A percentile compares a stretch with the other conserved stretches of the same genome.
These are phyloP conservation scores for Coreoperca whiteheadi DNA, from an alignment of 2,113 vertebrate genomes.

Conservation along the genomic window DNA sequence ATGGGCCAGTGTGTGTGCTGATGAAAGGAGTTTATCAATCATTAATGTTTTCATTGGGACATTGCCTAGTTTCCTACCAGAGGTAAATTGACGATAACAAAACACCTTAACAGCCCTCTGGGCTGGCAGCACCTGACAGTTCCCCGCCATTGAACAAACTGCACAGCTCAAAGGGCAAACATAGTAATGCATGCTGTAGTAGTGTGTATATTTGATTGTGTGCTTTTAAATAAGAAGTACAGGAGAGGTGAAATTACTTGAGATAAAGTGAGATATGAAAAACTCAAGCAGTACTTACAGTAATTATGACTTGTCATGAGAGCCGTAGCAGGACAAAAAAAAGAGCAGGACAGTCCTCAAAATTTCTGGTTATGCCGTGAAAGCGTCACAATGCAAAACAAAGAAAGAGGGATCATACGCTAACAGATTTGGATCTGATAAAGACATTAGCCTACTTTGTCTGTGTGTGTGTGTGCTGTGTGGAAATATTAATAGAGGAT, in stretches of 20 bases:
- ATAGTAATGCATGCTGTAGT: background rate
- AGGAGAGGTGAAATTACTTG: background rate
- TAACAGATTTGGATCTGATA: slow-evolving; percentile 41
- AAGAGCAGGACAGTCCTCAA: background rate
- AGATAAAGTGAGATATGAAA: slow-evolving; percentile 38
- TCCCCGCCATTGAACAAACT: slow-evolving; percentile 12
- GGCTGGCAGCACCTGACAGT: slow-evolving; percentile 47
- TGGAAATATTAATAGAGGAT: slow-evolving; percentile 30
- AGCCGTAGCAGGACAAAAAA: background rate
- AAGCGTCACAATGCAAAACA: slow-evolving; percentile 26
- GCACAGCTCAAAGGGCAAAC: slow-evolving; percentile 55
- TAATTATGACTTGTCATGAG: slow-evolving; percentile 14
- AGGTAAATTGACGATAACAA: slow-evolving; percentile 63
- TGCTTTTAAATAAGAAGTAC: background rate
- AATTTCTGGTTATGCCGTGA: slow-evolving; percentile 18
- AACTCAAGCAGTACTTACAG: background rate
- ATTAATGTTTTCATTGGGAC: slow-evolving; percentile 72
- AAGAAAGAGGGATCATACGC: background rate
- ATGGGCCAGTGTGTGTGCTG: slow-evolving; percentile 15
- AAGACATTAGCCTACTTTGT: slow-evolving; percentile 45
- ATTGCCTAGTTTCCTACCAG: slow-evolving; percentile 45
- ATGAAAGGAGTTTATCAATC: slow-evolving; percentile 71
- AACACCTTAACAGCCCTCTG: slow-evolving; percentile 48
- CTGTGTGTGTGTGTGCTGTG: background rate
- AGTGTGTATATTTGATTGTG: slow-evolving; percentile 3